These are phyloP conservation scores for Halcyon senegalensis DNA, from an alignment of 2,113 vertebrate species.

Conservation along the genomic window DNA sequence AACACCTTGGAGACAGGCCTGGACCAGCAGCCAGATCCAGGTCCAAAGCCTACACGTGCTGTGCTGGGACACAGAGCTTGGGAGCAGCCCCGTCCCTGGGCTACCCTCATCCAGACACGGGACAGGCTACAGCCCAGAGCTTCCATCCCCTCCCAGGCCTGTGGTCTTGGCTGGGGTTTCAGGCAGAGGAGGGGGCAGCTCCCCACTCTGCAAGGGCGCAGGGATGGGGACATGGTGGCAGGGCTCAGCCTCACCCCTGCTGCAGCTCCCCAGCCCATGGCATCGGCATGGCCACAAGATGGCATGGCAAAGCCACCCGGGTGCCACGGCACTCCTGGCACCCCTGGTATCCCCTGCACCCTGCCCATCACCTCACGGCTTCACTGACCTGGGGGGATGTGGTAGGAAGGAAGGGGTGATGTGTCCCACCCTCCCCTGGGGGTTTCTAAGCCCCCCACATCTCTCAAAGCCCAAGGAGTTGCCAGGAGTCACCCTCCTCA, in stretches of 20 bases:
- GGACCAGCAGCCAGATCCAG: background rate
- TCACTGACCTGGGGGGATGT: fast-evolving
- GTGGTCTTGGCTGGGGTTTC: background rate
- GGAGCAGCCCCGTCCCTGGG: background rate
- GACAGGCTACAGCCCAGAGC: background rate
- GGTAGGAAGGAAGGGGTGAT: background rate
- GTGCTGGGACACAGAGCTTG: fast-evolving
- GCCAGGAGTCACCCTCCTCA: fast-evolving
- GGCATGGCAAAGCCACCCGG: background rate
- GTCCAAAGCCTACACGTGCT: fast-evolving
- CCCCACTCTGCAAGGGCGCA: fast-evolving
- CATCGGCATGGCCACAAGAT: fast-evolving
- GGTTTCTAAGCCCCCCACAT: fast-evolving
- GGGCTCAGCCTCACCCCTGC: background rate
- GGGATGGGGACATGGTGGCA: fast-evolving
- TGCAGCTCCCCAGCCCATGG: background rate
- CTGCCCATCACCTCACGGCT: background rate
- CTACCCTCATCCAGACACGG: background rate
- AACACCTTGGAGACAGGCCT: fast-evolving
- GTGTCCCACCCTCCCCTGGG: fast-evolving
- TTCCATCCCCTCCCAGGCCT: background rate
- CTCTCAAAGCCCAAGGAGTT: background rate
- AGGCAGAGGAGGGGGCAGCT: background rate
- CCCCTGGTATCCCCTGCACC: no score
- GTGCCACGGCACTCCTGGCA: fast-evolving